Conservation (phyloP, 2,888 invertebrate species). For the Sussaba pulchella region DNA sequence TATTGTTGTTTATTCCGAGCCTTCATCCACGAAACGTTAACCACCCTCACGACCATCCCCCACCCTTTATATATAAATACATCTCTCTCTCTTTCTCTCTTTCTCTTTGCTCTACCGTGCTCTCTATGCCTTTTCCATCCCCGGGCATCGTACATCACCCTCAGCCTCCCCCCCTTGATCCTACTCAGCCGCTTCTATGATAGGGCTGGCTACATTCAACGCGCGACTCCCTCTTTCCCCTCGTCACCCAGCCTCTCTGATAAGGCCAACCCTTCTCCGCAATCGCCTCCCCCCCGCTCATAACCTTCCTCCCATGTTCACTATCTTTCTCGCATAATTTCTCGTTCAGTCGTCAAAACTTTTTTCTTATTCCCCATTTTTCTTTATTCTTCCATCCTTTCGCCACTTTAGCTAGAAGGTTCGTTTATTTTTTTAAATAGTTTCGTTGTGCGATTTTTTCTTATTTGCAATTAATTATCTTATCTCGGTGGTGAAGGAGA, state of each 20-base stretch:
- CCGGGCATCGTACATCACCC: conserved; percentile 53
- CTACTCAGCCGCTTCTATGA: conserved; percentile 44
- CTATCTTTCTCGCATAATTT: conserved; percentile 55
- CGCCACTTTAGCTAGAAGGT: neutral
- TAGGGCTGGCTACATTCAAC: conserved; percentile 29
- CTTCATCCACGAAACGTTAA: conserved; percentile 80
- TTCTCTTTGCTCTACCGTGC: conserved; percentile 44
- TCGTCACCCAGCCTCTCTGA: conserved; percentile 48
- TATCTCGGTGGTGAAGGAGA: no score
- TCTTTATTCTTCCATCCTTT: neutral
- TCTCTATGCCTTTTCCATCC: conserved; percentile 44
- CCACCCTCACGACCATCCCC: conserved; percentile 67
- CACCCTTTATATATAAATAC: no score
- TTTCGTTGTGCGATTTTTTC: no score
- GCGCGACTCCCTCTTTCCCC: conserved; percentile 65
- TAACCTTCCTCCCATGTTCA: neutral
- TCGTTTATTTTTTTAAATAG: neutral
- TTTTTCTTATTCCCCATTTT: neutral
- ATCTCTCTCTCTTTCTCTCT: conserved; percentile 39
- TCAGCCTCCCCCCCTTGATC: conserved; percentile 63
- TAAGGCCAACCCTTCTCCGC: conserved; percentile 22
- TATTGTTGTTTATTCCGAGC: conserved; percentile 83
- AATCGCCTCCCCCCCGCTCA: conserved; percentile 12
- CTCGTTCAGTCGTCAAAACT: conserved; percentile 36
- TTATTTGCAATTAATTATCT: no score